A percentile compares a stretch with the other conserved stretches of the same genome.
Evolutionary conservation across 2,797 vertebrate species (phyloP).

Genomic region (Miichthys miiuy): DNA sequence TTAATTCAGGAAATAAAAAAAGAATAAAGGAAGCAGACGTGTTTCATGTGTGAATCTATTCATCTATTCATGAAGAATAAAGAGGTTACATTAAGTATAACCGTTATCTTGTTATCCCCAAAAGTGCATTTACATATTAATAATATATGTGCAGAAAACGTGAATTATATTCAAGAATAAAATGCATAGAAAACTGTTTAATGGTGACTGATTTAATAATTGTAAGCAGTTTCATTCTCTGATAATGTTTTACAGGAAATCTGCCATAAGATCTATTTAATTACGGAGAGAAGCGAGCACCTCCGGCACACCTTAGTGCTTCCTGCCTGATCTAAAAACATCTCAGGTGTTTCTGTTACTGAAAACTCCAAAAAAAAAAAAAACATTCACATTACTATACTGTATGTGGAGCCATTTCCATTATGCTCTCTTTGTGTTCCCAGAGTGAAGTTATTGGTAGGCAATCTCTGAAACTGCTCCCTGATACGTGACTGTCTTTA

Average conservation of each 20-base stretch:
- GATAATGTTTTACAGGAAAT: background rate
- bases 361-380: background rate
- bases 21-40: background rate
- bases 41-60: background rate
- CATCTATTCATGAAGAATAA: too few species aligned
- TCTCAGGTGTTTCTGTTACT: background rate
- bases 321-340: background rate
- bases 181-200: background rate
- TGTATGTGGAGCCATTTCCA: background rate
- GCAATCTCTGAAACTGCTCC: constrained; percentile 18
- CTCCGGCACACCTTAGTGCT: background rate
- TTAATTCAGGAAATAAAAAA: background rate
- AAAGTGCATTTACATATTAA: too few species aligned
- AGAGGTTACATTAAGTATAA: too few species aligned
- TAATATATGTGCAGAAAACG: background rate
- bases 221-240: background rate
- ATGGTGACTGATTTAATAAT: background rate
- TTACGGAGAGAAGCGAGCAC: too few species aligned
- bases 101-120: too few species aligned
- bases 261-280: background rate
- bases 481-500: constrained; percentile 22
- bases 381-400: constrained; percentile 4
- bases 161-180: background rate
- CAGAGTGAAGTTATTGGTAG: constrained; percentile 7
- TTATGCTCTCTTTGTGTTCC: constrained; percentile 9